phyloP scores from a whole-genome alignment of 2,888 invertebrate species.

The Eubasilissa splendida region DNA sequence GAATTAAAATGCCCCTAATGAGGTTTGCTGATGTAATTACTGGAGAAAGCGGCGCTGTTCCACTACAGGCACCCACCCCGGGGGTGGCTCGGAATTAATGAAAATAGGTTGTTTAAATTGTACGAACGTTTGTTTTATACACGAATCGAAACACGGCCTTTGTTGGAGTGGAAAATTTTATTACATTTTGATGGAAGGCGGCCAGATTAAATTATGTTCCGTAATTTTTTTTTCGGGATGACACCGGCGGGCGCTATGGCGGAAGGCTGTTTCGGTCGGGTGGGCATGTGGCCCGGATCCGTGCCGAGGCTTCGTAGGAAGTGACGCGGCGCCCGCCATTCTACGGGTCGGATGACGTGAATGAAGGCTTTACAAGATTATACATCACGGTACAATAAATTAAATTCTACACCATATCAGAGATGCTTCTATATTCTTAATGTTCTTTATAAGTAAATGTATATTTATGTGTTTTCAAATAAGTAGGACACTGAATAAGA shows the following conservation, averaged over 20 bases:
- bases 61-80: slow-evolving; percentile 3
- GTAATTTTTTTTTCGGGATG: not conserved
- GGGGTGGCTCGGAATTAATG: slow-evolving; percentile 41
- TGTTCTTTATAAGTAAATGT: no score
- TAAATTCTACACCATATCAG: no score
- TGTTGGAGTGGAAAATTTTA: slow-evolving; percentile 18
- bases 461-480: no score
- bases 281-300: no score
- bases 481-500: no score
- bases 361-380: no score
- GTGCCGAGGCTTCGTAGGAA: no score
- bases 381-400: no score
- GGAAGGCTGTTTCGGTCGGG: not conserved
- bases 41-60: slow-evolving; percentile 39
- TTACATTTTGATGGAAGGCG: slow-evolving; percentile 7
- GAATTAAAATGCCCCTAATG: slow-evolving; percentile 58
- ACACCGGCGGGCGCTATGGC: not conserved
- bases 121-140: slow-evolving; percentile 38
- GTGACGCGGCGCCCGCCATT: no score
- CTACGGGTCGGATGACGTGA: no score
- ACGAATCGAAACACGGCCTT: slow-evolving; percentile 12
- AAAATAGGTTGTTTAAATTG: slow-evolving; percentile 52
- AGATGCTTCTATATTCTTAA: no score
- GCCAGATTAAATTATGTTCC: slow-evolving; percentile 18
- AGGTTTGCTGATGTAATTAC: slow-evolving; percentile 56